Evolutionary conservation across 2,888 invertebrate genomes (phyloP).

Genomic region (Zhuqinia jingwanae): DNA sequence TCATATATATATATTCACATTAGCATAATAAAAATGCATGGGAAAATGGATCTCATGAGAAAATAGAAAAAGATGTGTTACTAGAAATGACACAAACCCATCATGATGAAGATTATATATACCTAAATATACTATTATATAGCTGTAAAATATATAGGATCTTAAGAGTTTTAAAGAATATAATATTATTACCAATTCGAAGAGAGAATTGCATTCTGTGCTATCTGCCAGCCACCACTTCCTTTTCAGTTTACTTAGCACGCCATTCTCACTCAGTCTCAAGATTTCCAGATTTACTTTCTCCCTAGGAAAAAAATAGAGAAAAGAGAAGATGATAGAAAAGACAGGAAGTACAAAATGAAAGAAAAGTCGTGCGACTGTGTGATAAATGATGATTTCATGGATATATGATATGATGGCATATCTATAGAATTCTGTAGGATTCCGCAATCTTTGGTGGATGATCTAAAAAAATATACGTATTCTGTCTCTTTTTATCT

Average conservation of each 20-base stretch:
- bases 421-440: constrained; percentile 57
- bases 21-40: background rate
- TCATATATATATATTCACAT: no score
- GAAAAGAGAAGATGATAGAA: constrained; percentile 27
- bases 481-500: constrained; percentile 63
- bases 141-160: background rate
- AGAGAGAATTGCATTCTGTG: constrained; percentile 67
- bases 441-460: constrained; percentile 62
- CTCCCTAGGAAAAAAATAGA: constrained; percentile 65
- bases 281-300: constrained; percentile 72
- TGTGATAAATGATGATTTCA: constrained; percentile 75
- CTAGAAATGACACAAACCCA: constrained; percentile 19
- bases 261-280: constrained; percentile 69
- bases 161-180: background rate
- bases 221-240: constrained; percentile 73
- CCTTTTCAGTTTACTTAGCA: constrained; percentile 62
- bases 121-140: constrained; percentile 5
- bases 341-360: constrained; percentile 50
- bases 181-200: constrained; percentile 69
- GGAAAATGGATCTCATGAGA: background rate
- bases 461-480: constrained; percentile 66
- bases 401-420: constrained; percentile 69
- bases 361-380: constrained; percentile 65
- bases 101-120: background rate
- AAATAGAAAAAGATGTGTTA: background rate